Conservation (phyloP, 2,888 invertebrate genomes). For the Hesperia comma region DNA sequence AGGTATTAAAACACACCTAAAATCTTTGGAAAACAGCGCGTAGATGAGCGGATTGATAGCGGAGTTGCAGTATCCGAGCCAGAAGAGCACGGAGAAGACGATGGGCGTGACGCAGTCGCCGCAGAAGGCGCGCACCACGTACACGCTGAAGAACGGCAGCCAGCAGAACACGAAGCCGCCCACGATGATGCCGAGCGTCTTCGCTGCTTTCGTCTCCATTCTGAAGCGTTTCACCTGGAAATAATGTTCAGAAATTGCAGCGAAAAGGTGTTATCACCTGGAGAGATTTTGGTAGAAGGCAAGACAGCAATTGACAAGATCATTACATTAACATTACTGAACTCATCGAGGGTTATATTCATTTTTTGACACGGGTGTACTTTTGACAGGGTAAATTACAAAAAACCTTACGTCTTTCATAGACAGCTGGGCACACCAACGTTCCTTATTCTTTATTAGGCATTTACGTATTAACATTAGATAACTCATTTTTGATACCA, state of each 20-base stretch:
- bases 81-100: constrained; percentile 96
- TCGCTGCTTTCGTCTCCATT: constrained; percentile 98
- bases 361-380: too few relatives aligned
- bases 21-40: constrained; percentile 97
- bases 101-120: constrained; percentile 92
- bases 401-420: too few relatives aligned
- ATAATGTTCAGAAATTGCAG: background rate
- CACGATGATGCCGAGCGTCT: constrained; percentile 98
- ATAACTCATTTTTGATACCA: background rate
- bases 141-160: constrained; percentile 98
- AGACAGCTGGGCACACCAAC: too few relatives aligned
- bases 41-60: constrained; percentile 98
- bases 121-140: constrained; percentile 94
- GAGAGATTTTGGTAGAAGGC: too few relatives aligned
- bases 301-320: too few relatives aligned
- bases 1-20: constrained; percentile 67
- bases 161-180: constrained; percentile 98
- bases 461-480: too few relatives aligned
- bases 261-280: too few relatives aligned
- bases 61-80: constrained; percentile 99
- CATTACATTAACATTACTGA: too few relatives aligned
- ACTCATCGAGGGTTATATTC: too few relatives aligned
- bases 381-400: too few relatives aligned
- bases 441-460: too few relatives aligned
- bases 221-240: constrained; percentile 93